Percentiles rank a stretch among this genome's conserved stretches.
Evolutionary conservation across 2,888 invertebrate genomes (phyloP).

Genomic region (Chrysolina americana): DNA sequence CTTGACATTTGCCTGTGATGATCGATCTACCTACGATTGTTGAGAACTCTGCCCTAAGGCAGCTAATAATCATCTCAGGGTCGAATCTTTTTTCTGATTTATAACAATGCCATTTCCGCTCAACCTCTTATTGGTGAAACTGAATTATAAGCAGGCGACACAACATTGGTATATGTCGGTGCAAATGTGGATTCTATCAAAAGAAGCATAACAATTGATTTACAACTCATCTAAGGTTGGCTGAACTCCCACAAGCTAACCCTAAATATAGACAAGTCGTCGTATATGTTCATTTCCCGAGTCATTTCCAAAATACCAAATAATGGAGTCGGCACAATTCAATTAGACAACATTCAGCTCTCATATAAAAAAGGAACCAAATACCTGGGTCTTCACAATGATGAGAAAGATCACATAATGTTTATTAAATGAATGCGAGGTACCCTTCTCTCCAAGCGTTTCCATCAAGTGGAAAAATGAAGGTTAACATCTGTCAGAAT

Average conservation of each 20-base stretch:
- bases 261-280: conserved; percentile 5
- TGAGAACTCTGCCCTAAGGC: too few species aligned
- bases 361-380: not conserved
- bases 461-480: too few species aligned
- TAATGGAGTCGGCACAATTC: not conserved
- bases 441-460: too few species aligned
- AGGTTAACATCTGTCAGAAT: too few species aligned
- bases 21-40: too few species aligned
- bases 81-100: conserved; percentile 27
- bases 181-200: not conserved
- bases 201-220: conserved; percentile 9
- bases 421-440: too few species aligned
- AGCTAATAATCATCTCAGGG: conserved; percentile 31
- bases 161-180: conserved; percentile 8
- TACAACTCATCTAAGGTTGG: conserved; percentile 7
- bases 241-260: conserved; percentile 19
- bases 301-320: conserved; percentile 10
- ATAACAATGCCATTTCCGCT: not conserved
- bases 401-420: not conserved
- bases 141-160: conserved; percentile 14
- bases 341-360: not conserved
- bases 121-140: conserved; percentile 16
- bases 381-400: conserved; percentile 16
- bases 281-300: conserved; percentile 9
- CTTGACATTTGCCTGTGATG: too few species aligned